A percentile compares a stretch with the other conserved stretches of the same genome.
phyloP scores from a whole-genome alignment of 2,797 vertebrate genomes.

The Pachyuromys duprasi region DNA sequence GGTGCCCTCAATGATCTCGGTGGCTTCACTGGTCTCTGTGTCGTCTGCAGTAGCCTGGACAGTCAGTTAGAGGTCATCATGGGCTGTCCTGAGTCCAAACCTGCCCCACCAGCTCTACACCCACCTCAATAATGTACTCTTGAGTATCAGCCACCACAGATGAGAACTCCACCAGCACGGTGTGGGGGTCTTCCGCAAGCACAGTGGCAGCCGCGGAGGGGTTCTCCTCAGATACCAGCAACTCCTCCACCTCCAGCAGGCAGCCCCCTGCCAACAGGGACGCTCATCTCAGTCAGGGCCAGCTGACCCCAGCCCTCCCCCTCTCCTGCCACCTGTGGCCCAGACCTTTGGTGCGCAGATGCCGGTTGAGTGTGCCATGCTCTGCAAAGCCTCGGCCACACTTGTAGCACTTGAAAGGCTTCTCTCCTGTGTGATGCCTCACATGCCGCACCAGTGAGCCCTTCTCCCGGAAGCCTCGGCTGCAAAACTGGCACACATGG shows the following conservation, averaged over 20 bases:
- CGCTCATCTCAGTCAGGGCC: neutral
- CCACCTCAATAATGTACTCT: conserved; percentile 98
- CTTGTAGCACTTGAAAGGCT: conserved; percentile 96
- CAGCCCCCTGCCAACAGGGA: conserved; percentile 91
- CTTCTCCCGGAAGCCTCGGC: conserved; percentile 96
- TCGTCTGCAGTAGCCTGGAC: conserved; percentile 88
- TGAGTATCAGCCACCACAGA: conserved; percentile 98
- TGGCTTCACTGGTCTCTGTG: conserved; percentile 88
- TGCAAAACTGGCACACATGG: conserved; percentile 94
- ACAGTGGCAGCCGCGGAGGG: conserved; percentile 88
- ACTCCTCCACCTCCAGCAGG: conserved; percentile 88
- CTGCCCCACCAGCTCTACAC: neutral
- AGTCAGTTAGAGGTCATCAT: conserved; percentile 38
- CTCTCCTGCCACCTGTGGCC: accelerated
- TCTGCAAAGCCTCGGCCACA: conserved; percentile 96
- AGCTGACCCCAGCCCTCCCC: accelerated
- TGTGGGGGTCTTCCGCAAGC: conserved; percentile 94
- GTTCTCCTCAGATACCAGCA: conserved; percentile 88
- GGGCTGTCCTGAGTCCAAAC: neutral
- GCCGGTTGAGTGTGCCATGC: conserved; percentile 97
- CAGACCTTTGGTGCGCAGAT: conserved; percentile 96
- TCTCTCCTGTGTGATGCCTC: conserved; percentile 97
- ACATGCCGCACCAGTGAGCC: conserved; percentile 97
- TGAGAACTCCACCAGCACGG: conserved; percentile 97
- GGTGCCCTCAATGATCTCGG: conserved; percentile 88